Evolutionary conservation across 2,113 vertebrate genomes (phyloP).

Genomic region (cattle (Bos taurus)): DNA sequence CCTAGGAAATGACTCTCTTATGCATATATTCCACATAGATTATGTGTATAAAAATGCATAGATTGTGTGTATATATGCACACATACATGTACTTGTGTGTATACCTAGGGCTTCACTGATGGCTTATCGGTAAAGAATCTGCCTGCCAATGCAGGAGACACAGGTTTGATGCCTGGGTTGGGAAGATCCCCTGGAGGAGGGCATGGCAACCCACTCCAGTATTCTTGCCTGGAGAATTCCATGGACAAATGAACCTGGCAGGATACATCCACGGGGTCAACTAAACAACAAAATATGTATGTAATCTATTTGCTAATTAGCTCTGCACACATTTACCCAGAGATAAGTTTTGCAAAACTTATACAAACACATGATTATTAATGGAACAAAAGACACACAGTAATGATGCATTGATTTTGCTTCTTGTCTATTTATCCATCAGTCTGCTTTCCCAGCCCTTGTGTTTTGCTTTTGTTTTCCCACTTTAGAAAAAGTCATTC

Average conservation of each 20-base stretch:
- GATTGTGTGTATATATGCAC: background rate
- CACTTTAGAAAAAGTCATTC: background rate
- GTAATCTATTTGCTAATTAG: background rate
- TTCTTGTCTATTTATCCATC: background rate
- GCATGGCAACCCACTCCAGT: background rate
- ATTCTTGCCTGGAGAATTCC: background rate
- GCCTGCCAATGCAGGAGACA: background rate
- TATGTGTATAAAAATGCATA: background rate
- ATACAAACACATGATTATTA: background rate
- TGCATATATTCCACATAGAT: background rate
- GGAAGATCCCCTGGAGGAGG: background rate
- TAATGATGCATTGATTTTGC: background rate
- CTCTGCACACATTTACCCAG: background rate
- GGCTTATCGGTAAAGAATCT: fast-evolving
- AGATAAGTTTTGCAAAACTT: background rate
- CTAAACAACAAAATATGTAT: background rate
- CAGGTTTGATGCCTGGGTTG: background rate
- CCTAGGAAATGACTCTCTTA: too few relatives aligned
- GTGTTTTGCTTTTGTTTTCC: background rate
- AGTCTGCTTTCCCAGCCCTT: background rate
- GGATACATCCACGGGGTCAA: background rate
- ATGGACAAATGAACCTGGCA: background rate
- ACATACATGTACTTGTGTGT: background rate
- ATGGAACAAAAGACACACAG: background rate
- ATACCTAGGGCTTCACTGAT: background rate